A percentile compares a stretch with the other conserved stretches of the same genome.
Conservation (phyloP, 1,140 invertebrate species). For the silkworm (Bombyx mori) region DNA sequence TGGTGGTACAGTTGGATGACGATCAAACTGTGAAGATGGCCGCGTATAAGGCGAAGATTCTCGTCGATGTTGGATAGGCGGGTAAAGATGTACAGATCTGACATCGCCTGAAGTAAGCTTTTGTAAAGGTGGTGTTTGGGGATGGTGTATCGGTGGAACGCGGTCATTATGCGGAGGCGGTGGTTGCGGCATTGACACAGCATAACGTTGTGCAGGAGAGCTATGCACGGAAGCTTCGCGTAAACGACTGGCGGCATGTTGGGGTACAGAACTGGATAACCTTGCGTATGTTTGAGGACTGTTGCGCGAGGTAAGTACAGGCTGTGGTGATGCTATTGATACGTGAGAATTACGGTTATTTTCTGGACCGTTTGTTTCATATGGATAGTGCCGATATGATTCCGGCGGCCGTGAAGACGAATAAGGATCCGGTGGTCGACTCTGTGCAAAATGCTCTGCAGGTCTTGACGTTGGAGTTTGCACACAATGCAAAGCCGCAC, state of each 20-base stretch:
- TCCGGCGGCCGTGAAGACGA: slow-evolving; percentile 46
- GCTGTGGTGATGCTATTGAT: slow-evolving; percentile 43
- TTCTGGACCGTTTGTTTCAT: slow-evolving; percentile 41
- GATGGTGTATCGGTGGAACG: slow-evolving; percentile 59
- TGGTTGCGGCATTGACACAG: slow-evolving; percentile 38
- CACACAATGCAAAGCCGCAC: slow-evolving; percentile 38
- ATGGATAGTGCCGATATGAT: slow-evolving; percentile 43
- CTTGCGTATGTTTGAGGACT: slow-evolving; percentile 57
- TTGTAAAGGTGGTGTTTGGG: slow-evolving; percentile 38
- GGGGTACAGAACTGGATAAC: slow-evolving; percentile 44
- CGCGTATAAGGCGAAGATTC: slow-evolving; percentile 43
- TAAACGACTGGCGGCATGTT: slow-evolving; percentile 39
- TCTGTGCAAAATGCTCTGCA: slow-evolving; percentile 39
- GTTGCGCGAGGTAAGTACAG: slow-evolving; percentile 43
- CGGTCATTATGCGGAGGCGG: slow-evolving; percentile 57
- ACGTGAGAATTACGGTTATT: slow-evolving; percentile 39
- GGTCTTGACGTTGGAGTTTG: slow-evolving; percentile 46
- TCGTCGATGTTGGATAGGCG: slow-evolving; percentile 35
- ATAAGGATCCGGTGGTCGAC: slow-evolving; percentile 51
- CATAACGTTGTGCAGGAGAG: slow-evolving; percentile 41
- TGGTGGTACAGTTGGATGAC: slow-evolving; percentile 38
- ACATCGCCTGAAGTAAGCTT: slow-evolving; percentile 30
- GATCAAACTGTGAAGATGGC: slow-evolving; percentile 42
- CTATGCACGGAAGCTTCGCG: slow-evolving; percentile 44
- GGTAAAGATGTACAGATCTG: slow-evolving; percentile 37